Evolutionary conservation across 2,797 vertebrate genomes (phyloP).

Genomic region (Mus caroli): DNA sequence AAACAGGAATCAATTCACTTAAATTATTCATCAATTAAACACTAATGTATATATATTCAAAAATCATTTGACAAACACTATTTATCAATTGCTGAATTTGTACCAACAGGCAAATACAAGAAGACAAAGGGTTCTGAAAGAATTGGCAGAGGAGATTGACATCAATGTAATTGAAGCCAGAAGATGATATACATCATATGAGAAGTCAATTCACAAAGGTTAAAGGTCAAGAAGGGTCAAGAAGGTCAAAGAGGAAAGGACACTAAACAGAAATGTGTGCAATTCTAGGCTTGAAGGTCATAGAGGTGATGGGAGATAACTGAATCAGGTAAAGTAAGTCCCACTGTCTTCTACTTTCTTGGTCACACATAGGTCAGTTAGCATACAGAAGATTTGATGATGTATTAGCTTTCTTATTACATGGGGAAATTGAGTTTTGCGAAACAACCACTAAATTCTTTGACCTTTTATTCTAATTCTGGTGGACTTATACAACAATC

Average conservation of each 20-base stretch:
- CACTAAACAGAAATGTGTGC: background rate
- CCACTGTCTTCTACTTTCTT: background rate
- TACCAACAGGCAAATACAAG: background rate
- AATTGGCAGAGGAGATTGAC: background rate
- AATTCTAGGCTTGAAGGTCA: background rate
- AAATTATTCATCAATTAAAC: background rate
- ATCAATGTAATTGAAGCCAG: background rate
- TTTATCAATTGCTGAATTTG: background rate
- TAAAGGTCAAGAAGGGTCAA: background rate
- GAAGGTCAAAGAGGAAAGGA: no score
- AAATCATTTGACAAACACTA: background rate
- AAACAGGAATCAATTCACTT: background rate
- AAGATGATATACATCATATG: background rate
- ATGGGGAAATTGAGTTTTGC: background rate
- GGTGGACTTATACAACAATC: background rate
- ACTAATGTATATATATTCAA: conserved; percentile 37
- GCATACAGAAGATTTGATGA: background rate
- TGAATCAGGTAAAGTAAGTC: background rate
- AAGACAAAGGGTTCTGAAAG: background rate
- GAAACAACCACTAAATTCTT: conserved; percentile 20
- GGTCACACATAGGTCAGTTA: background rate
- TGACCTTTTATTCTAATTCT: conserved; percentile 29
- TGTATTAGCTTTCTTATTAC: conserved; percentile 8
- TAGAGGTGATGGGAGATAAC: background rate
- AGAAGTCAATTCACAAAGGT: background rate